Evolutionary conservation across 2,797 vertebrate genomes (phyloP).

Genomic region (Takifugu rubripes): DNA sequence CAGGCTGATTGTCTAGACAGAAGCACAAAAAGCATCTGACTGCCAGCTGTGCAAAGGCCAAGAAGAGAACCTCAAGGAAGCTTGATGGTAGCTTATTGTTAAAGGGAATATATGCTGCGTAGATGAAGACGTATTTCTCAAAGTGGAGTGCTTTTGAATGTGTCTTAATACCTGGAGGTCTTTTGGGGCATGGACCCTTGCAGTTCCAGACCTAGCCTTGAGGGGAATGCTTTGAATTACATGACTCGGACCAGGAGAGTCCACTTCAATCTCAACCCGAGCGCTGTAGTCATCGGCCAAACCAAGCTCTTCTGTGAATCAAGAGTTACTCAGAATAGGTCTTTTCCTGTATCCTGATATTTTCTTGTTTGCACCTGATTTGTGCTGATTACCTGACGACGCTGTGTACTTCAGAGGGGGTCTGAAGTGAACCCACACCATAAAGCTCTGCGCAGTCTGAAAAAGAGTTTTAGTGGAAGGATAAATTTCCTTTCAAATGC

Average conservation of each 20-base stretch:
- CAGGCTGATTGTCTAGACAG: slow-evolving; percentile 82
- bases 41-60: slow-evolving; percentile 8
- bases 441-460: slow-evolving; percentile 85
- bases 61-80: slow-evolving; percentile 1
- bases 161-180: slow-evolving; percentile 82
- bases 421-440: slow-evolving; percentile 90
- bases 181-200: slow-evolving; percentile 89
- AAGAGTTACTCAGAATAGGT: not conserved
- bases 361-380: not conserved
- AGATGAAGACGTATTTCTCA: not conserved
- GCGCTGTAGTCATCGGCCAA: slow-evolving; percentile 86
- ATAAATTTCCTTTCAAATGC: not conserved
- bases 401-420: slow-evolving; percentile 81
- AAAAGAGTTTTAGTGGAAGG: slow-evolving; percentile 8
- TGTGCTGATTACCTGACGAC: slow-evolving; percentile 78
- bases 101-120: no score
- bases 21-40: slow-evolving; percentile 20
- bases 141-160: not conserved
- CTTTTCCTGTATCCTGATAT: not conserved
- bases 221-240: slow-evolving; percentile 85
- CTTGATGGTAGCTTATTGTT: not conserved
- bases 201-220: slow-evolving; percentile 84
- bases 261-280: slow-evolving; percentile 90
- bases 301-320: slow-evolving; percentile 75
- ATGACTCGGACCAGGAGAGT: slow-evolving; percentile 86